Evolutionary conservation across 2,888 invertebrate genomes (phyloP), one percentile per base, ranked within the genome.

Genomic region (Cephus spinipes): DNA sequence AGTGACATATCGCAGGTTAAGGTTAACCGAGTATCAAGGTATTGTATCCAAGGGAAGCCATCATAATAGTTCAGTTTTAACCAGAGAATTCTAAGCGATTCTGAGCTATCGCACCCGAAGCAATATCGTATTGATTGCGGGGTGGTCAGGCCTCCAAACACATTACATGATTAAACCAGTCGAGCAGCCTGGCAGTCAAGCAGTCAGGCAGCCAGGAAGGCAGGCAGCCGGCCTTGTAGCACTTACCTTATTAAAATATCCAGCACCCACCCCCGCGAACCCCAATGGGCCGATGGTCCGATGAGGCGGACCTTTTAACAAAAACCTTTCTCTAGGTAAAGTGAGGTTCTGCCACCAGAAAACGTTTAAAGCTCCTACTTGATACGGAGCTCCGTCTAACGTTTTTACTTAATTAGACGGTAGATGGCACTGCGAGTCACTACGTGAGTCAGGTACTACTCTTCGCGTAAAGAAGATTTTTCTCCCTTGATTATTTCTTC

Each of bases 211-310:
- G 76, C 40, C 73, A 55, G 85, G 85, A 85, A 85, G 82, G 79
- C 79, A 86, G 85, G 86, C 86, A 79, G 79, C 78, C 84, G 88
- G 89, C 87, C 90, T 89, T 90, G 88, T 88, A 90, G 91, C 91
- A 91, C 91, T 91, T 91, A 91, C 90, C 90, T 90, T 91, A 91
- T 91, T 91, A 91, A 91, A 91, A 91, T 91, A 91, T 91, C 89
- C 87, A 83, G 85, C 87, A 79, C 81, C 82, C 83, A 85, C 85
- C 85, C 85, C 83, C 83, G 79, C 76, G 84, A 85, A 81, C 85
- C 79, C 71, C 71, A 32, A 32, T 71, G 31, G 30, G 32, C 71
- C 23, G 40, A 40, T 40, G 40, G 40, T 40, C 23, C 40, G 40
- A 55, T 55, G 40, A 23, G 40, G 74, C 23, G 74, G 74, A 30